These are phyloP conservation scores for Vespertilio murinus DNA, from an alignment of 2,797 vertebrate genomes.

Conservation along the genomic window DNA sequence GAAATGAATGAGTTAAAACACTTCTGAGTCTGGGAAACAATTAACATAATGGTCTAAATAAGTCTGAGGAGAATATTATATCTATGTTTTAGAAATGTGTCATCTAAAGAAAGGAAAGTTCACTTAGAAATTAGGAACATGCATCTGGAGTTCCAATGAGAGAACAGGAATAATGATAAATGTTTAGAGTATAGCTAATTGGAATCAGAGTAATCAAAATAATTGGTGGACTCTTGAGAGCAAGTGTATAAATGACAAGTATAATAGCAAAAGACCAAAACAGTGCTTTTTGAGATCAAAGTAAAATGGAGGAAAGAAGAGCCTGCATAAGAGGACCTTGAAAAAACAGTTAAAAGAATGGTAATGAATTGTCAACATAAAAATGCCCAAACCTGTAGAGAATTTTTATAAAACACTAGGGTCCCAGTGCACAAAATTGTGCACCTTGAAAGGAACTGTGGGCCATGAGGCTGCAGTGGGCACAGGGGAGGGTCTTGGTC, in stretches of 20 bases:
- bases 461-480: rapidly evolving
- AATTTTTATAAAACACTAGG: background rate
- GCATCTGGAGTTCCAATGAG: background rate
- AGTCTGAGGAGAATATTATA: background rate
- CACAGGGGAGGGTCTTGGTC: too few relatives aligned
- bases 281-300: background rate
- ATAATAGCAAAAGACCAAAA: background rate
- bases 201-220: background rate
- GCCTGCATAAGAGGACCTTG: background rate
- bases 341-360: background rate
- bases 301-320: background rate
- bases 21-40: background rate
- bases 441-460: too few relatives aligned
- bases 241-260: background rate
- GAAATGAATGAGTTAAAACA: background rate
- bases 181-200: background rate
- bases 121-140: background rate
- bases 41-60: background rate
- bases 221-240: background rate
- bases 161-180: background rate
- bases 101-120: background rate
- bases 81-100: background rate
- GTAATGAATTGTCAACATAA: background rate
- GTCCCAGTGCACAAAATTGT: too few relatives aligned
- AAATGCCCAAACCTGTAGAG: background rate